These are phyloP conservation scores for Lutraria rhynchaena DNA, from an alignment of 1,140 invertebrate species.

Conservation along the genomic window DNA sequence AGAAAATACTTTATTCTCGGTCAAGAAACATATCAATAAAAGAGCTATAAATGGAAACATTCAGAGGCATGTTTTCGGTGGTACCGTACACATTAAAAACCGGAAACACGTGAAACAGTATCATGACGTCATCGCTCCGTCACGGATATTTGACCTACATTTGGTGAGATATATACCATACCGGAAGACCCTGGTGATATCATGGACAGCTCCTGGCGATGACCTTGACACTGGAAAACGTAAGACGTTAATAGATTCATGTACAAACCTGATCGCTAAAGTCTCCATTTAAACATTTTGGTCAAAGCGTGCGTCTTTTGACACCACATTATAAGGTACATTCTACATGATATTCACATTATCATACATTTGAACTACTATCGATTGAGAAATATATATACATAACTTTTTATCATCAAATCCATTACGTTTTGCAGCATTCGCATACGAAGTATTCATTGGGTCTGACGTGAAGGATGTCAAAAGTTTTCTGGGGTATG, in stretches of 20 bases:
- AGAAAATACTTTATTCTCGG: not conserved
- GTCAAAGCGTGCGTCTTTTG: not conserved
- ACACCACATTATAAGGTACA: not conserved
- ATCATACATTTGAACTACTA: not conserved
- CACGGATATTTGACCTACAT: conserved; percentile 77
- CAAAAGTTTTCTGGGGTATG: conserved; percentile 34
- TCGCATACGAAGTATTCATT: conserved; percentile 79
- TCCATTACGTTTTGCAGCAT: conserved; percentile 29
- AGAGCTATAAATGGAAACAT: not conserved
- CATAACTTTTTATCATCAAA: not conserved
- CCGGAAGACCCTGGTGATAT: conserved; percentile 67
- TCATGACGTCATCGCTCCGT: conserved; percentile 76
- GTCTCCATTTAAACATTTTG: too few relatives aligned
- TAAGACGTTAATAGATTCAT: too few relatives aligned
- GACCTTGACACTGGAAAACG: conserved; percentile 69
- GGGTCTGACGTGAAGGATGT: conserved; percentile 78
- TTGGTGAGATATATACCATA: conserved; percentile 64
- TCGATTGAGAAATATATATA: not conserved
- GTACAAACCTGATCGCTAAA: too few relatives aligned
- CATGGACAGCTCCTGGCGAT: conserved; percentile 69
- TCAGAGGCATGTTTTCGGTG: conserved; percentile 42
- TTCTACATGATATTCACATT: not conserved
- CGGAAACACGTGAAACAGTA: not conserved
- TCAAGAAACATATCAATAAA: conserved; percentile 20
- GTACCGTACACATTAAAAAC: conserved; percentile 17